phyloP scores from a whole-genome alignment of 2,888 invertebrate species.

The Cyrtodaria siliqua region DNA sequence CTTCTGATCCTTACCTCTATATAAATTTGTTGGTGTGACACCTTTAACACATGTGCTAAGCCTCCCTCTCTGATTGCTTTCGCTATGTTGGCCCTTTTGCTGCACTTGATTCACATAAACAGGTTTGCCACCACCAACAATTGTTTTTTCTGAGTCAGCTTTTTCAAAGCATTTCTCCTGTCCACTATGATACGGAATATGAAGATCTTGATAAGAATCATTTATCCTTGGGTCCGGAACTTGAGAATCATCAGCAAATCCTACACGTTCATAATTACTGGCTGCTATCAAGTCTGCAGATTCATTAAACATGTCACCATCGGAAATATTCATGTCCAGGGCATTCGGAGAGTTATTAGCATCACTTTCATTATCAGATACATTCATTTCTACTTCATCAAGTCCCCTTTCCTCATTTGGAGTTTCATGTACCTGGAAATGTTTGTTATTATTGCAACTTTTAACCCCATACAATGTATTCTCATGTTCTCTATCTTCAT shows the following conservation, averaged over 20 bases:
- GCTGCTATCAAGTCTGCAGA: conserved; percentile 71
- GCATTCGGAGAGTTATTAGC: conserved; percentile 21
- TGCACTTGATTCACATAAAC: no score
- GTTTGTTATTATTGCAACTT: no score
- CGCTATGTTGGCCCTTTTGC: no score
- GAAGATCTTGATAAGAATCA: conserved; percentile 64
- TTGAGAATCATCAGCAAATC: conserved; percentile 59
- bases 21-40: no score
- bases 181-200: conserved; percentile 72
- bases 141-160: conserved; percentile 19
- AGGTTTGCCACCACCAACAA: no score
- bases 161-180: conserved; percentile 67
- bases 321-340: conserved; percentile 55
- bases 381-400: background rate
- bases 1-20: no score
- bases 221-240: conserved; percentile 23
- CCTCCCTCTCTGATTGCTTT: no score
- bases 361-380: conserved; percentile 12
- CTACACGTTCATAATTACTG: conserved; percentile 75
- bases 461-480: no score
- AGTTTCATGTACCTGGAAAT: background rate
- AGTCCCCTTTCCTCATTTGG: background rate
- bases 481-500: background rate
- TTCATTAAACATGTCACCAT: conserved; percentile 49
- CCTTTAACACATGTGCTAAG: no score